Evolutionary conservation across 2,113 vertebrate species (phyloP).

Genomic region (Chitala chitala): DNA sequence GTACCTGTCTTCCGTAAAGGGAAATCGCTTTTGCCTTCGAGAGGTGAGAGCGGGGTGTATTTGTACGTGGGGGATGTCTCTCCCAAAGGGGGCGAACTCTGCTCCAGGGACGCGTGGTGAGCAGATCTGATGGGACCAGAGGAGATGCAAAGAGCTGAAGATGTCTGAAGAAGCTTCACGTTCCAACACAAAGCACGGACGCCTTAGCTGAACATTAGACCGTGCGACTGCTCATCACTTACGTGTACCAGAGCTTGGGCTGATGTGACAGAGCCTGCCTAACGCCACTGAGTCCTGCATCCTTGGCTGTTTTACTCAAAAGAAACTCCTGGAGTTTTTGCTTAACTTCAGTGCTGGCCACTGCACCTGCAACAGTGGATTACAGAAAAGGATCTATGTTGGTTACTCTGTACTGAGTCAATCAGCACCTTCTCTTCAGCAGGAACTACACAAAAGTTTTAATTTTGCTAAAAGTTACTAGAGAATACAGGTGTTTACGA

Average conservation of each 20-base stretch:
- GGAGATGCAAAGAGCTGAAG: not conserved
- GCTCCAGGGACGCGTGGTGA: constrained; percentile 94
- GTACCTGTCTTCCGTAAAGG: constrained; percentile 96
- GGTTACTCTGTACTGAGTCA: constrained; percentile 44
- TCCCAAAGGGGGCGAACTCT: constrained; percentile 91
- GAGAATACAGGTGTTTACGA: not conserved
- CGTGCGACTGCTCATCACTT: constrained; percentile 52
- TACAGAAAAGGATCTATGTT: constrained; percentile 42
- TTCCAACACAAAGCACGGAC: not conserved
- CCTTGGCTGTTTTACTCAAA: constrained; percentile 93
- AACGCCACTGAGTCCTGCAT: constrained; percentile 72
- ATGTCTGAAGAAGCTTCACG: not conserved
- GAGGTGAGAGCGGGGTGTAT: constrained; percentile 78
- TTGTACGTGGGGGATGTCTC: constrained; percentile 87
- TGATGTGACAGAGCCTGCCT: constrained; percentile 80
- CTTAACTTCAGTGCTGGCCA: constrained; percentile 95
- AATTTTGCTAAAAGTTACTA: too few species aligned
- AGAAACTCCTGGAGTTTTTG: constrained; percentile 99
- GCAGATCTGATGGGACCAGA: constrained; percentile 70
- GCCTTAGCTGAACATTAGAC: not conserved
- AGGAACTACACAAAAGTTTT: not conserved
- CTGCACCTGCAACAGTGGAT: constrained; percentile 79
- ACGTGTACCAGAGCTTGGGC: constrained; percentile 94
- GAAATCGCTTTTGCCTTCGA: constrained; percentile 89
- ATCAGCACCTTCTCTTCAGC: constrained; percentile 10